Conservation (phyloP, 2,113 vertebrate species). For the Micromys minutus region DNA sequence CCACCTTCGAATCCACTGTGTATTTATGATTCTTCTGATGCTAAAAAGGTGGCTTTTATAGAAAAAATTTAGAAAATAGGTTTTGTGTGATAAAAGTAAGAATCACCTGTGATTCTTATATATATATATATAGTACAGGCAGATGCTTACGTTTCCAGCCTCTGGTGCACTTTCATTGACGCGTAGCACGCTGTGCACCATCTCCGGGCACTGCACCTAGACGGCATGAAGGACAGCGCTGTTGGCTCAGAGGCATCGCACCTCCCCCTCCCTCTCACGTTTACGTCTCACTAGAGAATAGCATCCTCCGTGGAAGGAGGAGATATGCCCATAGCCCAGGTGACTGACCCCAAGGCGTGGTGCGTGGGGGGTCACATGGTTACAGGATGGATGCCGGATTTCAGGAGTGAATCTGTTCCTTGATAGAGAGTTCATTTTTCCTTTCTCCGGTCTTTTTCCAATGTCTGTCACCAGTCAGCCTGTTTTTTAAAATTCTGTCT, state of each 20-base stretch:
- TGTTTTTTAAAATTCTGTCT: accelerated
- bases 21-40: constrained; percentile 6
- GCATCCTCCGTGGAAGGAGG: accelerated
- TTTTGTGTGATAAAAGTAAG: constrained; percentile 44
- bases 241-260: too few relatives aligned
- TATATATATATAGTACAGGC: neutral
- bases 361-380: neutral
- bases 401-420: neutral
- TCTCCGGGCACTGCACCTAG: accelerated
- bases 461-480: neutral
- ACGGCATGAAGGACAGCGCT: accelerated
- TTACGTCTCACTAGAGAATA: neutral
- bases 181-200: accelerated
- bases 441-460: neutral
- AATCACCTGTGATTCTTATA: neutral
- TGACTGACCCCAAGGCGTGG: neutral
- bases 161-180: neutral
- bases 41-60: neutral
- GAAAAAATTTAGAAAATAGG: constrained; percentile 25
- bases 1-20: neutral
- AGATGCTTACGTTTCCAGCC: neutral
- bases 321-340: accelerated
- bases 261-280: accelerated
- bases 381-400: accelerated
- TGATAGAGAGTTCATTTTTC: accelerated